These are phyloP conservation scores for Solenopsis fugax DNA, from an alignment of 1,140 invertebrate genomes.

Conservation along the genomic window DNA sequence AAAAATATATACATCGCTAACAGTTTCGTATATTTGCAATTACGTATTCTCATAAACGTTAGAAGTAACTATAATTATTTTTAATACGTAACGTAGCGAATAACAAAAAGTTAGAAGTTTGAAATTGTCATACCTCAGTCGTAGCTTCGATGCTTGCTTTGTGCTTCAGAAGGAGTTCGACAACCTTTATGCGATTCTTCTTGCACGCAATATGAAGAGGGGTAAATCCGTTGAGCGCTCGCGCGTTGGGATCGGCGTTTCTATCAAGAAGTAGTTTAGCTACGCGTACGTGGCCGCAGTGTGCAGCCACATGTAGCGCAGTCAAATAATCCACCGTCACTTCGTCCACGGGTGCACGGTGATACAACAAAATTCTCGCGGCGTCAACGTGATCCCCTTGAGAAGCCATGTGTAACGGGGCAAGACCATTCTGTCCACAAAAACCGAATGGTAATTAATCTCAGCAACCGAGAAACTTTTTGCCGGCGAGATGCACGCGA, in stretches of 20 bases:
- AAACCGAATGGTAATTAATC: conserved; percentile 57
- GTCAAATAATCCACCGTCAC: conserved; percentile 99
- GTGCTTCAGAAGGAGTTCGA: conserved; percentile 98
- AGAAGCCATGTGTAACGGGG: conserved; percentile 97
- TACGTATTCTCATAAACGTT: background rate
- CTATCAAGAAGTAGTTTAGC: conserved; percentile 97
- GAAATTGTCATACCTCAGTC: conserved; percentile 89
- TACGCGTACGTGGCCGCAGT: conserved; percentile 97
- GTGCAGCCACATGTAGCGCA: conserved; percentile 98
- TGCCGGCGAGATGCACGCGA: background rate
- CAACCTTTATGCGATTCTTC: conserved; percentile 98
- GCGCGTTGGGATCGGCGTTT: conserved; percentile 98
- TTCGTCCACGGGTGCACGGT: conserved; percentile 98
- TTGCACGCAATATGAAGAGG: conserved; percentile 99
- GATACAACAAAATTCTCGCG: conserved; percentile 95
- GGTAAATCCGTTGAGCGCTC: conserved; percentile 99
- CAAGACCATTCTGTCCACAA: conserved; percentile 93
- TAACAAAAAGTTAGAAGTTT: conserved; percentile 3
- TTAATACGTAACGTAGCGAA: background rate
- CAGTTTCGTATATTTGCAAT: background rate
- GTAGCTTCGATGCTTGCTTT: conserved; percentile 96
- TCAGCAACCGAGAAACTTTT: background rate
- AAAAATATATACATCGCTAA: conserved; percentile 70
- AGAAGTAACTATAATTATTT: background rate
- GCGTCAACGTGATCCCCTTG: conserved; percentile 99